These are phyloP conservation scores for Halesus radiatus DNA, from an alignment of 1,140 invertebrate genomes.

Conservation along the genomic window DNA sequence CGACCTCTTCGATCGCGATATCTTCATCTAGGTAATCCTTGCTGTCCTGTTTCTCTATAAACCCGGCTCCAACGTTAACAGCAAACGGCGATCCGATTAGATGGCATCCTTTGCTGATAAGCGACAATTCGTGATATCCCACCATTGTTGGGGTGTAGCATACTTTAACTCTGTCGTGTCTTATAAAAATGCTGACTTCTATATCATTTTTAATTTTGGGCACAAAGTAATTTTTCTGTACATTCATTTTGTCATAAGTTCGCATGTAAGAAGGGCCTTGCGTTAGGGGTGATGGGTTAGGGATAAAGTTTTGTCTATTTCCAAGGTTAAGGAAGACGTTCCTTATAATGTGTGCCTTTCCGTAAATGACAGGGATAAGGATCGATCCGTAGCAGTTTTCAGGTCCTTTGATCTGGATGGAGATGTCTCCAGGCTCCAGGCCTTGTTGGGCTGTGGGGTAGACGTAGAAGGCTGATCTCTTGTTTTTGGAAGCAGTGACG, in stretches of 20 bases:
- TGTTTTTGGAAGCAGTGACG: conserved; percentile 68
- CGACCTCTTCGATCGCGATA: conserved; percentile 63
- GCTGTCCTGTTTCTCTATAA: conserved; percentile 56
- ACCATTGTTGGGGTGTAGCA: conserved; percentile 63
- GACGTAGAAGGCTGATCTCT: conserved; percentile 68
- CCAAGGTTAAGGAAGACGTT: conserved; percentile 65
- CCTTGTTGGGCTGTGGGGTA: conserved; percentile 69
- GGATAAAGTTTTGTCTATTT: conserved; percentile 61
- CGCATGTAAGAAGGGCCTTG: conserved; percentile 65
- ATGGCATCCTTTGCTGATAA: conserved; percentile 67
- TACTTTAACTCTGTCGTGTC: conserved; percentile 63
- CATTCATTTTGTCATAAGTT: conserved; percentile 65
- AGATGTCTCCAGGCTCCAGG: conserved; percentile 67
- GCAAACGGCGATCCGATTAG: conserved; percentile 68
- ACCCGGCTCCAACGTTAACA: conserved; percentile 64
- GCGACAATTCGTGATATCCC: conserved; percentile 67
- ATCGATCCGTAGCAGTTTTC: conserved; percentile 65
- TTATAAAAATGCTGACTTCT: conserved; percentile 63
- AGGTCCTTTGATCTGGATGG: conserved; percentile 67
- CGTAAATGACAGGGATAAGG: conserved; percentile 64
- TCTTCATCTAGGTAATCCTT: conserved; percentile 66
- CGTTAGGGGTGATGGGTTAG: conserved; percentile 63
- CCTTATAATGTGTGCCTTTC: conserved; percentile 65
- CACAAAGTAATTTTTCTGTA: conserved; percentile 66
- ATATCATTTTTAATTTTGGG: conserved; percentile 68